Evolutionary conservation across 2,113 vertebrate genomes (phyloP), one percentile per base, ranked within the genome.

Genomic region (Erythrolamprus reginae): DNA sequence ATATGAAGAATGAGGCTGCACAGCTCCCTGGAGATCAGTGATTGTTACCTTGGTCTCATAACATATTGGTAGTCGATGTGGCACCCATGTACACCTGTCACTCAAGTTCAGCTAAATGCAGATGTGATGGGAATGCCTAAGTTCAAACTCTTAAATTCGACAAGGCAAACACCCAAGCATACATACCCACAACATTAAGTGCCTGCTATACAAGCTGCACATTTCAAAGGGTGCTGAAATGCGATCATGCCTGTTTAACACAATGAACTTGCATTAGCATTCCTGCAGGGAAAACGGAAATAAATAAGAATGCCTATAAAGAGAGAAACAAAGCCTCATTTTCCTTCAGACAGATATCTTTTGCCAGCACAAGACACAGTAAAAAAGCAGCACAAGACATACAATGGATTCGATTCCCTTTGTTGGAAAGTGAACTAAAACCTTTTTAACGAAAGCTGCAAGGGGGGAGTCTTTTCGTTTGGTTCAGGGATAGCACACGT

Each of bases 81-180:
- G 96, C 96, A 95, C 95, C 96, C 96, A 84, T 97, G 97, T 97
- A 97, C 97, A 97, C 96, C 97, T 98, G 98, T 98, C 98, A 98
- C 94, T 98, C 98, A 98, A 94, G 95, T 13, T 84, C 92, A 92
- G 90, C 24, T 17, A 88, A 26, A 96, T 95, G 94, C 96, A 96
- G 95, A 96, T 95, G 96, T 90, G 93, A 90, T 87, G 93, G 1
- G 12, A 88, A 93, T 93, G 90, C 85, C 42, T 90, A 52, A 90
- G 92, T 91, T 92, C 92, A 47, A 21, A 45, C 42, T 21, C 52
- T 94, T 45, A 89, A 91, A 38, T 38, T 23, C 0, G 3, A 17
- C 24, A 24, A n/a, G 1, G 33, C 5, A 0, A 38, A 45, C 0
- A 0, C 89, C 51, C 87, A 88, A 83, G 91, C 94, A 92, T 91